Conservation (phyloP, 2,113 vertebrate species). For the Empidonax alnorum region DNA sequence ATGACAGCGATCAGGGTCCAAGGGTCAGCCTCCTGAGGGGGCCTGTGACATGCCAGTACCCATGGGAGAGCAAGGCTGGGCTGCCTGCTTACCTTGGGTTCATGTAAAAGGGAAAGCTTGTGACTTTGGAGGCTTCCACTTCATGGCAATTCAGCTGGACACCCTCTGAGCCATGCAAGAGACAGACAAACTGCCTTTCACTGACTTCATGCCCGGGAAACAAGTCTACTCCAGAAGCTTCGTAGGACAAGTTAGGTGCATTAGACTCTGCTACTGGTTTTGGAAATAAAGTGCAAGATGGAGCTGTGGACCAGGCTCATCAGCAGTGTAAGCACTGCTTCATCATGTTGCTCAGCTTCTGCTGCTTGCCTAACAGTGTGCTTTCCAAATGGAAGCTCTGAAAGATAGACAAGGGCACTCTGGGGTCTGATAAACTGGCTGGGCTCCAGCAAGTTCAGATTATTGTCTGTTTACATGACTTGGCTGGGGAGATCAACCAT, state of each 20-base stretch:
- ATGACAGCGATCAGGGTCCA: neutral
- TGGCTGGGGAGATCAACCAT: neutral
- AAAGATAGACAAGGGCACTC: neutral
- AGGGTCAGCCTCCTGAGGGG: neutral
- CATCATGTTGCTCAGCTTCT: neutral
- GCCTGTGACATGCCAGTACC: accelerated
- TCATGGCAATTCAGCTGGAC: neutral
- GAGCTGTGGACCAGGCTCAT: neutral
- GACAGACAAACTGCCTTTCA: neutral
- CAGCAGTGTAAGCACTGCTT: neutral
- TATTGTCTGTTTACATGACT: neutral
- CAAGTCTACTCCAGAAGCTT: neutral
- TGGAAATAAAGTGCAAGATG: neutral
- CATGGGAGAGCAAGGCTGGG: accelerated
- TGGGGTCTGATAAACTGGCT: neutral
- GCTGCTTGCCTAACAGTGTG: neutral
- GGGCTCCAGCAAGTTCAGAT: neutral
- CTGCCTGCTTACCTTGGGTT: neutral
- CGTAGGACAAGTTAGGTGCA: accelerated
- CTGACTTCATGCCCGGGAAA: accelerated
- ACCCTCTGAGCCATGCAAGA: neutral
- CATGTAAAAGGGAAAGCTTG: neutral
- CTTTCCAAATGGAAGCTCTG: neutral
- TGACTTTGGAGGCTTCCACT: neutral
- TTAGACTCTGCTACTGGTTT: neutral